Conservation (phyloP, 1,140 invertebrate genomes). For the Drosophila repletoides region DNA sequence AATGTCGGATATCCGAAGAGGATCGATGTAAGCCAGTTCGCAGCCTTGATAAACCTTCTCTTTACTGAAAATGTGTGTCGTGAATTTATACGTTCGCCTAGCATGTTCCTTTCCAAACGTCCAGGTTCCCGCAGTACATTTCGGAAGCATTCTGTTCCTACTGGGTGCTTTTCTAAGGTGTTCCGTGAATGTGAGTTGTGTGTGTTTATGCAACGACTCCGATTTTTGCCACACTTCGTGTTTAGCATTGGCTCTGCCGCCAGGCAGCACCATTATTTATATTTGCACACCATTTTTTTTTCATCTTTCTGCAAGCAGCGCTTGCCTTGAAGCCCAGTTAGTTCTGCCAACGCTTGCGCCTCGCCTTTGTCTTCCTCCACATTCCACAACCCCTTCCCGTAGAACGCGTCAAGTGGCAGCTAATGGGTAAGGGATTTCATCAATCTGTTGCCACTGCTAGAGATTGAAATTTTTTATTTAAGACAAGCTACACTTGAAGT, state of each 20-base stretch:
- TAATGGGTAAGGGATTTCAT: slow-evolving; percentile 41
- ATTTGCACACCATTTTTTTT: slow-evolving; percentile 61
- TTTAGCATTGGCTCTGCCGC: slow-evolving; percentile 13
- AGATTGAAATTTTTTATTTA: not conserved
- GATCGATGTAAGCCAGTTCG: no score
- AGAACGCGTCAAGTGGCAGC: slow-evolving; percentile 26
- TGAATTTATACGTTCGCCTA: no score
- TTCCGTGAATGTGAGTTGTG: not conserved
- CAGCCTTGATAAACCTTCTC: no score
- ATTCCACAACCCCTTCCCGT: no score
- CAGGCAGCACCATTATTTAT: slow-evolving; percentile 65
- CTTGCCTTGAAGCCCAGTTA: slow-evolving; percentile 25
- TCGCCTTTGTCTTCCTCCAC: no score
- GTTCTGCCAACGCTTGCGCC: slow-evolving; percentile 26
- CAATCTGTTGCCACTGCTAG: slow-evolving; percentile 36
- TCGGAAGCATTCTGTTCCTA: no score
- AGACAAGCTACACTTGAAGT: slow-evolving; percentile 4
- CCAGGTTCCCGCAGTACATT: no score
- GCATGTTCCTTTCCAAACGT: no score
- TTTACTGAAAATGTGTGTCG: no score
- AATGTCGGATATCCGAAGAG: no score
- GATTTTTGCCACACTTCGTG: slow-evolving; percentile 12
- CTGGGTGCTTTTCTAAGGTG: no score
- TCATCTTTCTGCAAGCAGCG: slow-evolving; percentile 22
- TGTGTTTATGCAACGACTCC: slow-evolving; percentile 5